These are phyloP conservation scores for Rhopalosiphum maidis DNA, from an alignment of 1,140 invertebrate genomes.

Conservation along the genomic window DNA sequence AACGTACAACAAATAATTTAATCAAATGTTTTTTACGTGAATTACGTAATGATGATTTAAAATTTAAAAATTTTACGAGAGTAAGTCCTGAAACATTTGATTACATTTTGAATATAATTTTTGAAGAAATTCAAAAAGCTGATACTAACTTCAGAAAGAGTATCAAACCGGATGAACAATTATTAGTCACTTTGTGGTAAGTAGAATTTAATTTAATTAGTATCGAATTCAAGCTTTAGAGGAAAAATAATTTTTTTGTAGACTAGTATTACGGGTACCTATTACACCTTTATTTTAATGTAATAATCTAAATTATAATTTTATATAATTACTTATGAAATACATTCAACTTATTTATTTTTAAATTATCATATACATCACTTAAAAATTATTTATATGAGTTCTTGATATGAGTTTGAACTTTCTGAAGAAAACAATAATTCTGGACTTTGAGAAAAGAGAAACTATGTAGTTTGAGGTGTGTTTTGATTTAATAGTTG, in stretches of 20 bases:
- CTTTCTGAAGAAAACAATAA: neutral
- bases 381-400: neutral
- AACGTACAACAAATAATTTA: neutral
- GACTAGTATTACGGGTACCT: neutral
- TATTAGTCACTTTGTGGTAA: neutral
- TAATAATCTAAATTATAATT: neutral
- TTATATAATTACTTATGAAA: neutral
- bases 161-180: neutral
- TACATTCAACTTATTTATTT: neutral
- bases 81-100: neutral
- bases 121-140: constrained; percentile 16
- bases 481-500: neutral
- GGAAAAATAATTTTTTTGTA: neutral
- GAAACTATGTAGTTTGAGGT: neutral
- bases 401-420: neutral
- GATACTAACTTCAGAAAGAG: constrained; percentile 3
- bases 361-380: neutral
- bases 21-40: neutral
- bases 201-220: neutral
- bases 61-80: neutral
- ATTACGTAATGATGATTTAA: neutral
- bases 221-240: neutral
- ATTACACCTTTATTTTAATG: neutral
- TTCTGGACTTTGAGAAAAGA: neutral
- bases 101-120: constrained; percentile 1